Evolutionary conservation across 2,888 invertebrate species (phyloP).

Genomic region (Matsumyia berberina): DNA sequence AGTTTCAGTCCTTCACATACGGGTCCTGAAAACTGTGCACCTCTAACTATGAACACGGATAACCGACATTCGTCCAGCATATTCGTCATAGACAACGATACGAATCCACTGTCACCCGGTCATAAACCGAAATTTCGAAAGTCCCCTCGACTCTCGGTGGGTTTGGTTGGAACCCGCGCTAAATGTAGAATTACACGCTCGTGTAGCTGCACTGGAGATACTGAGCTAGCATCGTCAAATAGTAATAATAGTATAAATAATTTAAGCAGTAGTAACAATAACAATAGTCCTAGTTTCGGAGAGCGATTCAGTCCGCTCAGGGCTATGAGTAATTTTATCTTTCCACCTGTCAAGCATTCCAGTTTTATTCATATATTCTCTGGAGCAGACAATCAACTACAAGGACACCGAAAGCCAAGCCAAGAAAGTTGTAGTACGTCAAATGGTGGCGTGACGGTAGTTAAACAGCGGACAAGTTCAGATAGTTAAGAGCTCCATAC

Average conservation of each 20-base stretch:
- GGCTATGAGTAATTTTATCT: slow-evolving; percentile 84
- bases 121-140: slow-evolving; percentile 82
- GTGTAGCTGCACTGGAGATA: slow-evolving; percentile 75
- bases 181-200: slow-evolving; percentile 75
- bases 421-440: slow-evolving; percentile 49
- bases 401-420: slow-evolving; percentile 46
- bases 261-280: slow-evolving; percentile 70
- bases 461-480: slow-evolving; percentile 37
- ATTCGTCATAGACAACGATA: slow-evolving; percentile 81
- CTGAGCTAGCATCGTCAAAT: slow-evolving; percentile 73
- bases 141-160: slow-evolving; percentile 77
- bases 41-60: slow-evolving; percentile 68
- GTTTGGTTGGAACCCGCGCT: slow-evolving; percentile 62
- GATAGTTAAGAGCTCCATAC: slow-evolving; percentile 62
- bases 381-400: slow-evolving; percentile 76
- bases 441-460: slow-evolving; percentile 42
- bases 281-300: slow-evolving; percentile 78
- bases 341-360: slow-evolving; percentile 83
- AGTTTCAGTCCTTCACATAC: slow-evolving; percentile 77
- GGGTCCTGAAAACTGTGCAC: slow-evolving; percentile 60
- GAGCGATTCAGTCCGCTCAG: slow-evolving; percentile 84
- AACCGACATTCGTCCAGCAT: slow-evolving; percentile 70
- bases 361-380: slow-evolving; percentile 83
- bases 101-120: slow-evolving; percentile 78
- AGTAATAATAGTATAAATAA: slow-evolving; percentile 71